Evolutionary conservation across 2,797 vertebrate species (phyloP), one percentile per base, ranked within the genome.

Genomic region (Chaenodraco wilsoni): DNA sequence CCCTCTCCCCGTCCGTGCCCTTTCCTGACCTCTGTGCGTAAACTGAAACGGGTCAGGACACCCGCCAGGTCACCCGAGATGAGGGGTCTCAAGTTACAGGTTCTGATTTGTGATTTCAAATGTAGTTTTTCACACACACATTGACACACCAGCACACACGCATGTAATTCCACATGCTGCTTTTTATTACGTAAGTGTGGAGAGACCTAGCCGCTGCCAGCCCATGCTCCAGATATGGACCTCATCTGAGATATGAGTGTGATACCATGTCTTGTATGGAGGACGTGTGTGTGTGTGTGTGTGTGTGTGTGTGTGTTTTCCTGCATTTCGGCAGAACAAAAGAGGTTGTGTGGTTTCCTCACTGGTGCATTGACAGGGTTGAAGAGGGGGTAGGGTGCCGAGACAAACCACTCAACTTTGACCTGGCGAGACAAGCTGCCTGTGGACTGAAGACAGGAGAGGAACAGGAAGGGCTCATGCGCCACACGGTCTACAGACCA

Each of bases 21-120:
- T 93, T 91, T 93, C 66, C 87, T 94, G 90, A 94, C 90, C 88
- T 89, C 84, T 10, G 75, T 82, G 79, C 85, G 89, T 93, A 94
- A 95, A 94, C 90, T 70, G 90, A 93, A 90, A 86, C 78, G 76
- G 69, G 89, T 84, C 92, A 94, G 81, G 86, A 88, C 87, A 90
- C 88, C 89, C 79, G 77, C 70, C 88, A 81, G 89, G 90, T 92
- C 89, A 89, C 88, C 79, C 61, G 84, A 86, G 88, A 89, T 74
- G 86, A 85, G 78, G 54, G 19, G 61, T 59, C 74, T 89, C 73
- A 0, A 58, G 79, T 90, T 91, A 55, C 86, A 79, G 81, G 70
- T 83, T 88, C 52, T 82, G 69, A 81, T 81, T 76, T 72, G 55
- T 66, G 60, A 83, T 37, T 54, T 23, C 13, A 37, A 37, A 37